Base-by-base conservation (phyloP, 2,113 vertebrate species). In the Ciconia maguari region DNA sequence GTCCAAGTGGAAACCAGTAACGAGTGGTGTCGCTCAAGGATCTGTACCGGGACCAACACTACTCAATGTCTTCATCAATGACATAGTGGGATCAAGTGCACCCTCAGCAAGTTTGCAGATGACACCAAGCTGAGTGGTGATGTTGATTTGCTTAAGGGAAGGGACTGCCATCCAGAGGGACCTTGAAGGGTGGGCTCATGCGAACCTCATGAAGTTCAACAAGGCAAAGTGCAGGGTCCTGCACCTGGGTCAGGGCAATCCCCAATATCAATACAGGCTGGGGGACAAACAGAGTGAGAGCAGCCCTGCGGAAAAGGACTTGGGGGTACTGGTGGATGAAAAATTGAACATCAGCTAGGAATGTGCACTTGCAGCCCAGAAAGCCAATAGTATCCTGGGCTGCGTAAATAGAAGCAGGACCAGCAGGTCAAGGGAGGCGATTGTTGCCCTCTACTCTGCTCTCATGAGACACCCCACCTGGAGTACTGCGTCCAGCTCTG, bases 201-300 rank as follows among this genome's bases (percentile, higher is more conserved):
- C 13, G 6, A 83, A 62, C 22, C 12, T 48, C 46, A 34, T 10
- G 6, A 57, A 4, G 12, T 9, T 70, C 65, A 85, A 19, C 21
- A 65, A 77, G 41, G 21, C 65, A 55, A 48, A 32, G n/a, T 3
- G 21, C 29, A 52, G 71, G 41, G 51, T 61, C 36, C 46, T 66
- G n/a, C n/a, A 70, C 29, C 0, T 0, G 7, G 34, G 25, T 30
- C 30, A 48, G 22, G 48, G 22, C 19, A 76, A 57, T 4, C 8
- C 6, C 22, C 41, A 66, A 0, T 5, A 57, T 11, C 21, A n/a
- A 6, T n/a, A 83, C 9, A 54, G 58, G 19, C 51, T 22, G 20
- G 3, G 13, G 16, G 17, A 71, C 0, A 1, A 58, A 72, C 2
- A 7, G 13, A 46, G 6, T 65, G 68, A 51, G 20, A 68, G n/a